Evolutionary conservation across 2,797 vertebrate genomes (phyloP).

Genomic region (Typhlichthys subterraneus): DNA sequence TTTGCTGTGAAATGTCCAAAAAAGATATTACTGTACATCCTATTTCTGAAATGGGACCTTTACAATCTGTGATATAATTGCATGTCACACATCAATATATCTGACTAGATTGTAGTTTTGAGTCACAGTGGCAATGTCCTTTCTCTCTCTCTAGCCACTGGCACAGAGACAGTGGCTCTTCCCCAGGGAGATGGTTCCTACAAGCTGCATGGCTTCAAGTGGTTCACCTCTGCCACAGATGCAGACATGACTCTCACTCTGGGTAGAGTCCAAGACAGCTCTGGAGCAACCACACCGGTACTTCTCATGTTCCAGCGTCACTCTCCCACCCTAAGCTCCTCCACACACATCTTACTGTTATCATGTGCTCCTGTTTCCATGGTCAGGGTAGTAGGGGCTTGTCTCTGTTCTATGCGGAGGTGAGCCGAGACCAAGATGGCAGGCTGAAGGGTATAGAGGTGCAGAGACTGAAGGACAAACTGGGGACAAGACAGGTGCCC

Average conservation of each 20-base stretch:
- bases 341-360: background rate
- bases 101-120: background rate
- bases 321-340: background rate
- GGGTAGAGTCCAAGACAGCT: constrained; percentile 74
- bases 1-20: background rate
- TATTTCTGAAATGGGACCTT: no score
- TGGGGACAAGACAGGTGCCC: constrained; percentile 87
- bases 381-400: constrained; percentile 80
- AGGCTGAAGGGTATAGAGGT: constrained; percentile 81
- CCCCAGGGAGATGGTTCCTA: constrained; percentile 79
- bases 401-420: constrained; percentile 85
- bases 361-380: no score
- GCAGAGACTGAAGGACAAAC: constrained; percentile 87
- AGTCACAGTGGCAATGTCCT: constrained; percentile 4
- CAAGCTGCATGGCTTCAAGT: constrained; percentile 85
- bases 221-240: constrained; percentile 89
- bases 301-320: constrained; percentile 1
- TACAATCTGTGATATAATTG: no score
- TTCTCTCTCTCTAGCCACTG: constrained; percentile 61
- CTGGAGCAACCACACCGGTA: constrained; percentile 73
- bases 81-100: no score
- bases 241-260: constrained; percentile 85
- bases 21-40: no score
- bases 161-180: constrained; percentile 84
- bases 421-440: constrained; percentile 72